phyloP scores from a whole-genome alignment of 2,113 vertebrate genomes.

The Ursus arctos region DNA sequence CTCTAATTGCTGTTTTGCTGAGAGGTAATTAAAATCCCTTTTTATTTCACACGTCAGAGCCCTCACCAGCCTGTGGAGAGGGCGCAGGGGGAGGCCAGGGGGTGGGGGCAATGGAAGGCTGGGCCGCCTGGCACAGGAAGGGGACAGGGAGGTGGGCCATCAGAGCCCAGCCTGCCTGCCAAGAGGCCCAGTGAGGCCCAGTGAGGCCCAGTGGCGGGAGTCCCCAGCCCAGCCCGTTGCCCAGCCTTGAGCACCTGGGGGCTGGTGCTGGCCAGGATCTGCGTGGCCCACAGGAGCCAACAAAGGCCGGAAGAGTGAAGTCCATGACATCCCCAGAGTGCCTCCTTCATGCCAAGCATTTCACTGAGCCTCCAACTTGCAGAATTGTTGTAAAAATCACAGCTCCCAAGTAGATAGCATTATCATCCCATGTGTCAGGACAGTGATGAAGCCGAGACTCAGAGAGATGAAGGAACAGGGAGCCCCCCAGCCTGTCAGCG shows the following conservation, averaged over 20 bases:
- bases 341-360: not conserved
- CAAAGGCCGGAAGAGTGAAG: not conserved
- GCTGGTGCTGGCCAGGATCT: not conserved
- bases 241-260: not conserved
- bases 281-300: not conserved
- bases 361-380: not conserved
- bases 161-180: not conserved
- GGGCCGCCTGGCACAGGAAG: not conserved
- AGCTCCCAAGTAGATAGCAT: not conserved
- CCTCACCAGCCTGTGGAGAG: slow-evolving; percentile 77
- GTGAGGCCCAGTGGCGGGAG: not conserved
- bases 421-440: not conserved
- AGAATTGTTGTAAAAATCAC: not conserved
- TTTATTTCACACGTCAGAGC: slow-evolving; percentile 88
- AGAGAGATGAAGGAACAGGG: not conserved
- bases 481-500: not conserved
- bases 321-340: rapidly evolving
- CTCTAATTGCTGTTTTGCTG: slow-evolving; percentile 93
- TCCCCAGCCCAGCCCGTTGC: not conserved
- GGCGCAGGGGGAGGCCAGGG: slow-evolving; percentile 63
- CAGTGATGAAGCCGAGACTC: not conserved
- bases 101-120: not conserved
- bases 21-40: slow-evolving; percentile 94
- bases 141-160: not conserved
- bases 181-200: not conserved